A percentile compares a stretch with the other conserved stretches of the same genome.
phyloP scores from a whole-genome alignment of 2,797 vertebrate species.

The Phylloscopus collybita region DNA sequence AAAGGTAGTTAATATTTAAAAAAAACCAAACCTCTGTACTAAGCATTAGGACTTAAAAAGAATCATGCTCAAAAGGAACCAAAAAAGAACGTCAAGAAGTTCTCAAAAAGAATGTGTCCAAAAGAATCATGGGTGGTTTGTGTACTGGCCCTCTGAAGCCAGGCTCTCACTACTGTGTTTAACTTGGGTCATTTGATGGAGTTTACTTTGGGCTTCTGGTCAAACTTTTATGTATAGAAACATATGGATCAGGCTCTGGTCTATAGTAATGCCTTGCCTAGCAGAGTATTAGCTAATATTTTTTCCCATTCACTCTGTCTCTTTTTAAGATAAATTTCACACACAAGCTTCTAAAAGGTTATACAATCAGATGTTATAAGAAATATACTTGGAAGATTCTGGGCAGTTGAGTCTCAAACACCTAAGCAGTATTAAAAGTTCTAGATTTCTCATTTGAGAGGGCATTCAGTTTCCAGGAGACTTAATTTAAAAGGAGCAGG shows the following conservation, averaged over 20 bases:
- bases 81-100: not conserved
- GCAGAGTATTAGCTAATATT: not conserved
- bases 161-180: not conserved
- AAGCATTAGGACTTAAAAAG: not conserved
- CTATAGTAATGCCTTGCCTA: not conserved
- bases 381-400: constrained; percentile 5
- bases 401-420: constrained; percentile 38
- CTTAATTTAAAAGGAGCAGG: constrained; percentile 35
- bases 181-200: constrained; percentile 10
- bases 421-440: constrained; percentile 60
- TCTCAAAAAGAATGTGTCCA: not conserved
- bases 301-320: constrained; percentile 18
- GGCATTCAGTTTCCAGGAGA: constrained; percentile 65
- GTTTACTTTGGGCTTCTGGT: constrained; percentile 23
- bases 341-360: constrained; percentile 26
- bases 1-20: constrained; percentile 2
- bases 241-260: not conserved
- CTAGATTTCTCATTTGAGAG: constrained; percentile 52
- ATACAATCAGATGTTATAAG: not conserved
- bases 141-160: constrained; percentile 28
- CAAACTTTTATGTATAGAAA: not conserved
- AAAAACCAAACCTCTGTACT: constrained; percentile 5
- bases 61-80: constrained; percentile 2
- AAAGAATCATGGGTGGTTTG: not conserved
- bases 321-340: constrained; percentile 42